Conservation (phyloP, 2,888 invertebrate species). For the Agapostemon virescens region DNA sequence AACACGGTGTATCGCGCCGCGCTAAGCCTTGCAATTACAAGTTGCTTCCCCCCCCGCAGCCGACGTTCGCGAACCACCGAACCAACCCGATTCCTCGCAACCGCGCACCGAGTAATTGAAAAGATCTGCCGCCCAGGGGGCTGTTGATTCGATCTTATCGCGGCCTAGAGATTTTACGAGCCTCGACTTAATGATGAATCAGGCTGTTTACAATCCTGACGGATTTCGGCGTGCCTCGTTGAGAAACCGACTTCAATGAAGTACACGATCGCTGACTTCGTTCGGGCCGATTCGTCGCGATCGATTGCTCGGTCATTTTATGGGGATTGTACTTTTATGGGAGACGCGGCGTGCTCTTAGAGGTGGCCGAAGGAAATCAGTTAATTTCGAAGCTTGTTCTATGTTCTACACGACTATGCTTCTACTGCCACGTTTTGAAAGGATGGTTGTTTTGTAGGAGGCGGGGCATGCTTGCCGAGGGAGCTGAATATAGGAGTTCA, state of each 20-base stretch:
- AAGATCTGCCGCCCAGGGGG: conserved; percentile 31
- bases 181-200: conserved; percentile 6
- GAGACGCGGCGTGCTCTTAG: too few species aligned
- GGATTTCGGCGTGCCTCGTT: conserved; percentile 9
- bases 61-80: conserved; percentile 1
- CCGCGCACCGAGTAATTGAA: conserved; percentile 43
- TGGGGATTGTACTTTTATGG: too few species aligned
- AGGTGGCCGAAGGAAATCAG: too few species aligned
- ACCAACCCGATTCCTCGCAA: conserved; percentile 28
- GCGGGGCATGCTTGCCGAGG: too few species aligned
- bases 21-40: conserved; percentile 60
- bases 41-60: conserved; percentile 13
- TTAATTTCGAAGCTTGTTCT: too few species aligned
- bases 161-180: background rate
- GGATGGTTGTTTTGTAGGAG: too few species aligned
- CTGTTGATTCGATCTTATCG: conserved; percentile 44
- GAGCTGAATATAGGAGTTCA: too few species aligned
- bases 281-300: too few species aligned
- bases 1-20: conserved; percentile 52
- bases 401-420: too few species aligned
- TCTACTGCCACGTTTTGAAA: too few species aligned
- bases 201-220: background rate
- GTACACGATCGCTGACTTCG: background rate
- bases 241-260: background rate
- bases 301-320: too few species aligned